Conservation (phyloP, 1,140 invertebrate species). For the Drosophila repletoides region DNA sequence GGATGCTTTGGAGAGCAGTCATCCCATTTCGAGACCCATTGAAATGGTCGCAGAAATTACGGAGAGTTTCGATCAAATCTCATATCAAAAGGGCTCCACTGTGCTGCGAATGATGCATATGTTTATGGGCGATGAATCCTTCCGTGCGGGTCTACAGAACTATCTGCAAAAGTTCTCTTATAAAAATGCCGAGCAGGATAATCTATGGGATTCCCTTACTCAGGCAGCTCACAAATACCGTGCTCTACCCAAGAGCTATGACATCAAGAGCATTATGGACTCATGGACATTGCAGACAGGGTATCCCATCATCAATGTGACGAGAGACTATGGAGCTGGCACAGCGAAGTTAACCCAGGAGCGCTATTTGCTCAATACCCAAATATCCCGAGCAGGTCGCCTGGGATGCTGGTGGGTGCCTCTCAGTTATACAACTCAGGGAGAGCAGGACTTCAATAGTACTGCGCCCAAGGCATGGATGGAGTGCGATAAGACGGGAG, state of each 20-base stretch:
- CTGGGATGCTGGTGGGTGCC: conserved; percentile 85
- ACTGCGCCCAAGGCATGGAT: conserved; percentile 86
- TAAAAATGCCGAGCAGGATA: conserved; percentile 90
- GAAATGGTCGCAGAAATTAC: conserved; percentile 90
- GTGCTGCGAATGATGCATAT: conserved; percentile 95
- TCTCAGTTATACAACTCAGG: conserved; percentile 86
- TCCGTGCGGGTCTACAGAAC: conserved; percentile 86
- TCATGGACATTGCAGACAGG: conserved; percentile 91
- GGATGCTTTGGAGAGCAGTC: conserved; percentile 85
- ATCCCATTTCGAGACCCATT: conserved; percentile 86
- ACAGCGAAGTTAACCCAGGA: conserved; percentile 84
- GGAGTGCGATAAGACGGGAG: conserved; percentile 73
- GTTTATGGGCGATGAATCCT: conserved; percentile 91
- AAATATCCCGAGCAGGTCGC: conserved; percentile 35
- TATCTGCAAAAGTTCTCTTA: conserved; percentile 87
- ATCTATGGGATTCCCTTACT: conserved; percentile 91
- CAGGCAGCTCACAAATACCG: conserved; percentile 83
- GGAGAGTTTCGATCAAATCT: conserved; percentile 95
- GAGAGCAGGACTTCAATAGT: conserved; percentile 85
- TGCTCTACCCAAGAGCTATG: conserved; percentile 83
- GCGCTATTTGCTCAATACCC: conserved; percentile 82
- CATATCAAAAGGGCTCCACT: conserved; percentile 92
- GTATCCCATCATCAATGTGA: conserved; percentile 89
- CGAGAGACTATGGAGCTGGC: conserved; percentile 84
- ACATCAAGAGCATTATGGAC: conserved; percentile 89